Conservation (phyloP, 2,888 invertebrate species). For the Athetis lepigone region DNA sequence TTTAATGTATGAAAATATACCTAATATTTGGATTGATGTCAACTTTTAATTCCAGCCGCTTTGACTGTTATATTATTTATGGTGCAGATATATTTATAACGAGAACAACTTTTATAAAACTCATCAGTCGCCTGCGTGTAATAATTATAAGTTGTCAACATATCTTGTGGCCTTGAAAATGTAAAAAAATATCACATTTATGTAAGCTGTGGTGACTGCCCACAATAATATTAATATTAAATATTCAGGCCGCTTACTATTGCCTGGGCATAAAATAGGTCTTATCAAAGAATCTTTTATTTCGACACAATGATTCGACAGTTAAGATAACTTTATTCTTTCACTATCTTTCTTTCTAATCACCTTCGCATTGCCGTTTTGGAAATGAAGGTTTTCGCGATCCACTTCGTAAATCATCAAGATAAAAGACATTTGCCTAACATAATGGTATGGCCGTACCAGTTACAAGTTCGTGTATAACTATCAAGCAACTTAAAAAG, state of each 20-base stretch:
- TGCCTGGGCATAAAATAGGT: not conserved
- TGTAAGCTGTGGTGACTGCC: not conserved
- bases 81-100: slow-evolving; percentile 33
- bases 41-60: slow-evolving; percentile 50
- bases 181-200: slow-evolving; percentile 3
- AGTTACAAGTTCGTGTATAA: slow-evolving; percentile 51
- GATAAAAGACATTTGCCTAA: slow-evolving; percentile 29
- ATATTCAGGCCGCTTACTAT: not conserved
- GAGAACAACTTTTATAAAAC: slow-evolving; percentile 23
- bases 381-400: slow-evolving; percentile 23
- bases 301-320: not conserved
- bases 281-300: not conserved
- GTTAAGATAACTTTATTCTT: slow-evolving; percentile 9
- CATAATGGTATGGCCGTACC: slow-evolving; percentile 49
- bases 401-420: slow-evolving; percentile 36
- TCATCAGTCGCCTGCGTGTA: slow-evolving; percentile 31
- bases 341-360: slow-evolving; percentile 10
- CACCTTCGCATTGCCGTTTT: slow-evolving; percentile 6
- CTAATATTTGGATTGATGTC: slow-evolving; percentile 58
- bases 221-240: slow-evolving; percentile 2
- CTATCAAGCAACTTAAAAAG: slow-evolving; percentile 43
- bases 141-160: slow-evolving; percentile 31
- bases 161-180: slow-evolving; percentile 15
- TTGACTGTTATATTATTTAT: slow-evolving; percentile 55
- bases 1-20: slow-evolving; percentile 37